phyloP scores from a whole-genome alignment of 2,797 vertebrate genomes.

The Cuculus canorus region DNA sequence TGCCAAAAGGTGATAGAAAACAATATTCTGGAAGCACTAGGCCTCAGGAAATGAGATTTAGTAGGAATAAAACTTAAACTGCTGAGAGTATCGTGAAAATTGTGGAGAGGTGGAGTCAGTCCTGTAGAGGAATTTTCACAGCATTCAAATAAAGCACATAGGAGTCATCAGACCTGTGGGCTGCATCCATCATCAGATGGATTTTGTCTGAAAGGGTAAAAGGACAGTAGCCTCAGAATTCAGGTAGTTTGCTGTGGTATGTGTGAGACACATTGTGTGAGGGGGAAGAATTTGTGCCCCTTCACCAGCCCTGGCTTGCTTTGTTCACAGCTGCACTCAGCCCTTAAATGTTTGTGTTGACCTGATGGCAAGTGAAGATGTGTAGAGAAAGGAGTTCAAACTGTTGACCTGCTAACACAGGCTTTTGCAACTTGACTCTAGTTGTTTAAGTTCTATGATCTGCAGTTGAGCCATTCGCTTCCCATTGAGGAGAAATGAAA shows the following conservation, averaged over 20 bases:
- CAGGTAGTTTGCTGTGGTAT: background rate
- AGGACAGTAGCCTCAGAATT: background rate
- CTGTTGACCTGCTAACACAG: slow-evolving; percentile 45
- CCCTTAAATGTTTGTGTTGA: slow-evolving; percentile 53
- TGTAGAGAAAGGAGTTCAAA: slow-evolving; percentile 50
- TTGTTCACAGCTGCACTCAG: slow-evolving; percentile 35
- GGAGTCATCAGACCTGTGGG: background rate
- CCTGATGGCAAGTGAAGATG: slow-evolving; percentile 45
- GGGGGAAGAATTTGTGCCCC: background rate
- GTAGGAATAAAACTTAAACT: background rate
- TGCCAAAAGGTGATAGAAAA: background rate
- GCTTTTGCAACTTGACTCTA: slow-evolving; percentile 44
- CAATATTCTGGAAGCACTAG: background rate
- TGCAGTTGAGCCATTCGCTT: slow-evolving; percentile 46
- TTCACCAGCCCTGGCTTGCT: background rate
- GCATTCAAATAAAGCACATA: background rate
- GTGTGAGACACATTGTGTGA: background rate
- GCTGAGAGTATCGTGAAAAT: background rate
- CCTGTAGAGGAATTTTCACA: background rate
- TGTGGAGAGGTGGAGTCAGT: background rate
- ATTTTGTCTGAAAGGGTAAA: background rate
- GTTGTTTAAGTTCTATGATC: slow-evolving; percentile 35
- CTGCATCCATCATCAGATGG: background rate
- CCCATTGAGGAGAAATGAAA: slow-evolving; percentile 24
- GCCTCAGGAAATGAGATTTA: background rate